Conservation (phyloP, 2,113 vertebrate species). For the Galbula dea region DNA sequence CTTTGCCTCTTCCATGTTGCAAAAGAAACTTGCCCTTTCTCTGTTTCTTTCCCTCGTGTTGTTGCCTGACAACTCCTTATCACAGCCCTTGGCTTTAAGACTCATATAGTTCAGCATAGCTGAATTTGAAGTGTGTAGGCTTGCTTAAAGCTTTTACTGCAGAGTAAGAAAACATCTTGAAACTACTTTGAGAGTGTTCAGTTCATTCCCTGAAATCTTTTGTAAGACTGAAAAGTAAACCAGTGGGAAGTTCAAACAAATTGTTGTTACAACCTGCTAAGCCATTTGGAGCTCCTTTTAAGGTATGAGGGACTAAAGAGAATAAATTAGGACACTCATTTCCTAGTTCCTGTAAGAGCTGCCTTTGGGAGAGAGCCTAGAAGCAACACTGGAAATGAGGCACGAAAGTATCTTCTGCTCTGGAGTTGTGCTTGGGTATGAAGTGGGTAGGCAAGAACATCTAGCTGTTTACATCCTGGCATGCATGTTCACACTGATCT, state of each 20-base stretch:
- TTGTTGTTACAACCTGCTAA: not conserved
- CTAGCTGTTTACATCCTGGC: not conserved
- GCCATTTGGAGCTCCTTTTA: not conserved
- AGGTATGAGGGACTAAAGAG: not conserved
- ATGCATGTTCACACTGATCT: not conserved
- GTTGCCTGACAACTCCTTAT: not conserved
- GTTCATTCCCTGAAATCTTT: not conserved
- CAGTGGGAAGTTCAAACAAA: not conserved
- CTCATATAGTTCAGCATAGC: not conserved
- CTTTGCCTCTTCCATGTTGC: not conserved
- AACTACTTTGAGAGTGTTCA: not conserved
- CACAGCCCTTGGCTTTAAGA: not conserved
- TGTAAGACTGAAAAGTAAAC: not conserved
- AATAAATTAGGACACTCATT: not conserved
- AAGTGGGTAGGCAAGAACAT: not conserved
- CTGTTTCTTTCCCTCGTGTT: not conserved
- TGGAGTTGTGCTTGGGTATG: not conserved
- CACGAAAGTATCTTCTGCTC: not conserved
- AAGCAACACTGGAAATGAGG: not conserved
- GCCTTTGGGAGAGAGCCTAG: not conserved
- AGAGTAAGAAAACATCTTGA: not conserved
- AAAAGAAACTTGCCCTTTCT: not conserved
- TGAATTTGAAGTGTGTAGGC: not conserved
- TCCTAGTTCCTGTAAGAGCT: not conserved
- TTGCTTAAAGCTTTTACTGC: not conserved